phyloP scores from a whole-genome alignment of 2,113 vertebrate genomes.

The Mohoua ochrocephala region DNA sequence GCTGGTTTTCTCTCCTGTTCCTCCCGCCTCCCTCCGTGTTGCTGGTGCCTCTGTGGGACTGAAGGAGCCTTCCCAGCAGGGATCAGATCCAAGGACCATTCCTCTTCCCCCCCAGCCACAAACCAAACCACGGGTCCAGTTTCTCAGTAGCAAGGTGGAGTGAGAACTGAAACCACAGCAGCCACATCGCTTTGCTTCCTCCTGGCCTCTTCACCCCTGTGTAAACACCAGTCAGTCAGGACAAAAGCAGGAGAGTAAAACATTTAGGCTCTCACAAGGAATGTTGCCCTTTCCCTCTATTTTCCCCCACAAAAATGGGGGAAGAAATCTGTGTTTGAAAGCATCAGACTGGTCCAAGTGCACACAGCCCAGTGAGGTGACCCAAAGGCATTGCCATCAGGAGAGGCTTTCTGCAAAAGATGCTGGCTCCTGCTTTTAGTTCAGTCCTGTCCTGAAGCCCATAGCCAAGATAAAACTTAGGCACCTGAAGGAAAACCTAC shows the following conservation, averaged over 20 bases:
- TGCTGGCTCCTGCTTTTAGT: not conserved
- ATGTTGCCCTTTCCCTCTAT: not conserved
- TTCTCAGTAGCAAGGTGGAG: slow-evolving; percentile 44
- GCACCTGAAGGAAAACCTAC: not conserved
- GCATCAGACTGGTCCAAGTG: not conserved
- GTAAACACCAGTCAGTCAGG: not conserved
- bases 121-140: not conserved
- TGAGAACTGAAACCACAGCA: slow-evolving; percentile 52
- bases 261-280: not conserved
- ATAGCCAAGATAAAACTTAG: not conserved
- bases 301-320: not conserved
- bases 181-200: slow-evolving; percentile 14
- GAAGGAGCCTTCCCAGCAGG: not conserved
- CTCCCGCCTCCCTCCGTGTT: not conserved
- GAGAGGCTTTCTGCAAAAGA: not conserved
- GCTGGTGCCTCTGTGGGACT: not conserved
- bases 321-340: not conserved
- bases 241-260: not conserved
- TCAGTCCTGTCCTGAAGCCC: not conserved
- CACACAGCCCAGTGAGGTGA: not conserved
- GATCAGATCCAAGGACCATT: not conserved
- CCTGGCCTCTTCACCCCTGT: not conserved
- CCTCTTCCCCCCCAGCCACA: not conserved
- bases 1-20: not conserved
- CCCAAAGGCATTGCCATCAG: not conserved